Percentiles rank a stretch among this genome's conserved stretches.
These are phyloP conservation scores for Drosophila atripex DNA, from an alignment of 2,888 invertebrate genomes.

Conservation along the genomic window DNA sequence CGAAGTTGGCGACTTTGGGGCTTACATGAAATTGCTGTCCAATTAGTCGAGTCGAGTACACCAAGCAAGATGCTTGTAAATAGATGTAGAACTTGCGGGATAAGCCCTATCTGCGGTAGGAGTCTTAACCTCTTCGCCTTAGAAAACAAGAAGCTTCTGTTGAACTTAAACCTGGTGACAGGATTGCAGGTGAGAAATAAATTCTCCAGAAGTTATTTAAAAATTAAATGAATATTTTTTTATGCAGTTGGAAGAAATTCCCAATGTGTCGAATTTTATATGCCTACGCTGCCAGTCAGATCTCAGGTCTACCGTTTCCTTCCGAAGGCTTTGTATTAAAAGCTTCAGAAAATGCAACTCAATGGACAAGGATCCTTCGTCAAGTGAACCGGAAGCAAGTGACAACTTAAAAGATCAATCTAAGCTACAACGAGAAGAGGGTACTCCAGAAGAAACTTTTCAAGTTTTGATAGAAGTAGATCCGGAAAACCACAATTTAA, in stretches of 20 bases:
- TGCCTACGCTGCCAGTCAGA: constrained; percentile 64
- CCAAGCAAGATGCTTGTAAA: constrained; percentile 42
- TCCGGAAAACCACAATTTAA: background rate
- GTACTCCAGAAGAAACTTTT: constrained; percentile 41
- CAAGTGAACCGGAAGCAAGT: constrained; percentile 30
- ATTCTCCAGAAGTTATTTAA: no score
- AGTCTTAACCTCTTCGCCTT: constrained; percentile 51
- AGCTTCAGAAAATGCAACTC: constrained; percentile 54
- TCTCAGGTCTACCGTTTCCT: constrained; percentile 50
- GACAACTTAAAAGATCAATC: background rate
- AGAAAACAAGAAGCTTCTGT: constrained; percentile 46
- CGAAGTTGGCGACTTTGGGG: background rate
- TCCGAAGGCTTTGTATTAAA: constrained; percentile 57
- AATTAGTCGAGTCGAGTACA: background rate
- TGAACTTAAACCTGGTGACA: constrained; percentile 56
- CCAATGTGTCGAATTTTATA: constrained; percentile 45
- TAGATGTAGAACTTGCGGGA: constrained; percentile 56
- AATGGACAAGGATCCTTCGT: constrained; percentile 8
- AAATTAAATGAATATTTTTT: no score
- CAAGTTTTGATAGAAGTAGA: constrained; percentile 52
- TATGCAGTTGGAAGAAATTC: constrained; percentile 29
- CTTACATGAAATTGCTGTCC: constrained; percentile 1
- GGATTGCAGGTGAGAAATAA: constrained; percentile 46
- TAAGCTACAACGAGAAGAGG: constrained; percentile 9
- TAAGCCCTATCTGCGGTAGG: constrained; percentile 31